These are phyloP conservation scores for Acanthococcus lagerstroemiae DNA, from an alignment of 2,888 invertebrate species.

Conservation along the genomic window DNA sequence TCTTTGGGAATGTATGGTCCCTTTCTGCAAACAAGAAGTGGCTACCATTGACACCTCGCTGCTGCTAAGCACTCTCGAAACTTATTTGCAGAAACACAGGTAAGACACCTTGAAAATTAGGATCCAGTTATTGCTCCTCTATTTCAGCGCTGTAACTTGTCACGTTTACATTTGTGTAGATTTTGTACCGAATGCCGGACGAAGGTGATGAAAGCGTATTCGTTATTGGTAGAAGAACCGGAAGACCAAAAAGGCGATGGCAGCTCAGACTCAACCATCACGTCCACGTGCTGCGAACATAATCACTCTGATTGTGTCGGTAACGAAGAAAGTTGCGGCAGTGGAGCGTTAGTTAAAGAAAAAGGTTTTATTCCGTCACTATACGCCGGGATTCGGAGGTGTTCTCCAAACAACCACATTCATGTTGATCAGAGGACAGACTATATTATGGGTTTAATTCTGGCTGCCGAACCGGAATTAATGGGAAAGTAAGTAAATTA, in stretches of 20 bases:
- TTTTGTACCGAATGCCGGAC: conserved; percentile 90
- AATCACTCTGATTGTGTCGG: not conserved
- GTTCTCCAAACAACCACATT: conserved; percentile 74
- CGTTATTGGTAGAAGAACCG: conserved; percentile 71
- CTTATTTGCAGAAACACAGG: conserved; percentile 82
- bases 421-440: conserved; percentile 80
- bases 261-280: not conserved
- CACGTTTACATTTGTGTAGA: conserved; percentile 39
- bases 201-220: conserved; percentile 78
- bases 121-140: not conserved
- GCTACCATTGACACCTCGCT: conserved; percentile 77
- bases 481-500: conserved; percentile 57
- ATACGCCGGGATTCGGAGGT: conserved; percentile 77
- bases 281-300: not conserved
- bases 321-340: not conserved
- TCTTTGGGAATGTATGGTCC: conserved; percentile 75
- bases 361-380: conserved; percentile 80
- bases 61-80: conserved; percentile 74
- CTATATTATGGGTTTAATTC: conserved; percentile 77
- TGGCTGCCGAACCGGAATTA: conserved; percentile 82
- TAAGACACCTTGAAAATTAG: conserved; percentile 36
- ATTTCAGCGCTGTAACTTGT: conserved; percentile 1
- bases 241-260: conserved; percentile 21
- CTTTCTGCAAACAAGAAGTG: conserved; percentile 69
- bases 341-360: conserved; percentile 52